These are phyloP conservation scores for Apeltes quadracus DNA, from an alignment of 2,113 vertebrate genomes.

Conservation along the genomic window DNA sequence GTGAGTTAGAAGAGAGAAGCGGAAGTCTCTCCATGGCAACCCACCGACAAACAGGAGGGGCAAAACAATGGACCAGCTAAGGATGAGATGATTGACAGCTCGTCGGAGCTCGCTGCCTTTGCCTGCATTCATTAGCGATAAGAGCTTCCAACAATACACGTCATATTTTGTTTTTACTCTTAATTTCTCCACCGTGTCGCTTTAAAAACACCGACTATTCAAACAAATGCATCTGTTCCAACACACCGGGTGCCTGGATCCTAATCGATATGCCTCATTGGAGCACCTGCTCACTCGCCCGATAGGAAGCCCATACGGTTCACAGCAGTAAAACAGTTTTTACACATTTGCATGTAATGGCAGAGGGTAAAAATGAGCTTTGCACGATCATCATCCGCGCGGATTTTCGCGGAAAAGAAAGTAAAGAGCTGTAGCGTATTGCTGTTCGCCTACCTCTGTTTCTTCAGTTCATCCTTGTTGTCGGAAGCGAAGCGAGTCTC, in stretches of 20 bases:
- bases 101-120: slow-evolving; percentile 29
- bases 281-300: slow-evolving; percentile 25
- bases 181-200: background rate
- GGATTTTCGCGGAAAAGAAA: background rate
- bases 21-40: slow-evolving; percentile 70
- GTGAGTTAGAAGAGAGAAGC: slow-evolving; percentile 40
- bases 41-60: slow-evolving; percentile 57
- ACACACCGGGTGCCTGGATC: slow-evolving; percentile 5
- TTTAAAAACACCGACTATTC: background rate
- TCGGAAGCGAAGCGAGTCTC: slow-evolving; percentile 20
- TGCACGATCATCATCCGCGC: slow-evolving; percentile 22
- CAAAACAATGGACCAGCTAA: slow-evolving; percentile 56
- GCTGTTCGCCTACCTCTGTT: slow-evolving; percentile 53
- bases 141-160: background rate
- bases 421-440: background rate
- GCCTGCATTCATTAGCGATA: slow-evolving; percentile 3
- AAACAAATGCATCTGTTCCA: slow-evolving; percentile 3
- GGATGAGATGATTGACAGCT: slow-evolving; percentile 65
- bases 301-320: background rate
- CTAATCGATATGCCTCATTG: slow-evolving; percentile 8
- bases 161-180: background rate
- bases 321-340: background rate
- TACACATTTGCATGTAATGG: background rate
- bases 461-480: slow-evolving; percentile 40
- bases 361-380: slow-evolving; percentile 56